phyloP scores from a whole-genome alignment of 1,140 invertebrate genomes.

The Drosophila insularis region DNA sequence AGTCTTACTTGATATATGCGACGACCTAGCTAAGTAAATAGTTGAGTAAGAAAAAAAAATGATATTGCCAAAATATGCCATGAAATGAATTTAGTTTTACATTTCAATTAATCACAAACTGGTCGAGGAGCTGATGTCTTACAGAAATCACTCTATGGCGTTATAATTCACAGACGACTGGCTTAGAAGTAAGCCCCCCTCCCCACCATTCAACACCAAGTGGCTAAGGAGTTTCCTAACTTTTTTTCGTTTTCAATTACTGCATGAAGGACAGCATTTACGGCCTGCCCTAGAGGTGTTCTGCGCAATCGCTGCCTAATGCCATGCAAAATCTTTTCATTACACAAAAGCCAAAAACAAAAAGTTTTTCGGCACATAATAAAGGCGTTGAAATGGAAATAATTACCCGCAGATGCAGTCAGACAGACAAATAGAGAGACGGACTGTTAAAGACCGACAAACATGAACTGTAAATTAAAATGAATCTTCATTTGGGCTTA shows the following conservation, averaged over 20 bases:
- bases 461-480: conserved; percentile 9
- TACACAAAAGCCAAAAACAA: conserved; percentile 25
- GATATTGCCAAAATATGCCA: conserved; percentile 66
- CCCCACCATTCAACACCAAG: not conserved
- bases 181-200: conserved; percentile 50
- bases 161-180: conserved; percentile 75
- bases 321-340: conserved; percentile 49
- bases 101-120: conserved; percentile 66
- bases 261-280: conserved; percentile 60
- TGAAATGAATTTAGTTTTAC: conserved; percentile 69
- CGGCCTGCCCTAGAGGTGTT: conserved; percentile 37
- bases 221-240: conserved; percentile 57
- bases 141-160: conserved; percentile 48
- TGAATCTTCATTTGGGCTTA: conserved; percentile 5
- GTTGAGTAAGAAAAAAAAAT: conserved; percentile 23
- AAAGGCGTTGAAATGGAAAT: conserved; percentile 69
- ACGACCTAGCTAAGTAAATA: conserved; percentile 53
- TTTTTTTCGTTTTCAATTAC: conserved; percentile 60
- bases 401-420: conserved; percentile 70
- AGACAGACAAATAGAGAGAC: not conserved
- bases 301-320: conserved; percentile 37
- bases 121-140: conserved; percentile 45
- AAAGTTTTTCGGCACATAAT: conserved; percentile 32
- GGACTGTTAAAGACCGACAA: not conserved
- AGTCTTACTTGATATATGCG: conserved; percentile 42